These are phyloP conservation scores for Heterodera filipjevi DNA, from an alignment of 2,888 invertebrate species.

Conservation along the genomic window DNA sequence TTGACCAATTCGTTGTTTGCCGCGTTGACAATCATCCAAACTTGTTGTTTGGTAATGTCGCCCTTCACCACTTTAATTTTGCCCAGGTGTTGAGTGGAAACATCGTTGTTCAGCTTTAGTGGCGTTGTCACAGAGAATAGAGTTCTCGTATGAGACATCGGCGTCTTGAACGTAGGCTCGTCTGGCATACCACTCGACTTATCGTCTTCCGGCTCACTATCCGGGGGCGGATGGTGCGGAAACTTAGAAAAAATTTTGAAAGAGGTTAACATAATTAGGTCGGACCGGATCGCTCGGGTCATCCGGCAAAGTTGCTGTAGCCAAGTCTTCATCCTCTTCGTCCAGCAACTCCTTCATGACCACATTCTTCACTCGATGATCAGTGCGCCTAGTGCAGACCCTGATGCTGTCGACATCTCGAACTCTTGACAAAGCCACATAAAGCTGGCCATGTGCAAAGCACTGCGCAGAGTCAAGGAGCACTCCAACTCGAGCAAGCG, in stretches of 20 bases:
- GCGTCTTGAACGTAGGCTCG: neutral
- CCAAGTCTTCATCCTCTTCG: neutral
- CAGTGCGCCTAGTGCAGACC: neutral
- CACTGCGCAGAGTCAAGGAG: neutral
- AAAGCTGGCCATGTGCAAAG: constrained; percentile 24
- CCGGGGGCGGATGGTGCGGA: neutral
- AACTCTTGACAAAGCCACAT: constrained; percentile 18
- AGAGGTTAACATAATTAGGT: neutral
- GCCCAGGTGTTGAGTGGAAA: neutral
- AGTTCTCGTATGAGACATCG: neutral
- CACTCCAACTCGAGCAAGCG: constrained; percentile 6
- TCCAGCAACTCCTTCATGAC: neutral
- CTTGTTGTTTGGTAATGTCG: neutral
- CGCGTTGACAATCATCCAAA: neutral
- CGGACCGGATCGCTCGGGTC: neutral
- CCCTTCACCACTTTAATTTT: neutral
- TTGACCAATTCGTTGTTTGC: neutral
- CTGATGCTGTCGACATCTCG: neutral
- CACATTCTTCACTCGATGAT: neutral
- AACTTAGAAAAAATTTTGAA: neutral
- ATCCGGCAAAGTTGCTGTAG: neutral
- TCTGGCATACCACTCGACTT: neutral
- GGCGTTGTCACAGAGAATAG: neutral
- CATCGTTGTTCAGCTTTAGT: neutral
- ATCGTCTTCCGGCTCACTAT: neutral